Percentiles rank a stretch among this genome's conserved stretches.
Evolutionary conservation across 1,140 invertebrate species (phyloP).

Genomic region (Microvelia longipes): DNA sequence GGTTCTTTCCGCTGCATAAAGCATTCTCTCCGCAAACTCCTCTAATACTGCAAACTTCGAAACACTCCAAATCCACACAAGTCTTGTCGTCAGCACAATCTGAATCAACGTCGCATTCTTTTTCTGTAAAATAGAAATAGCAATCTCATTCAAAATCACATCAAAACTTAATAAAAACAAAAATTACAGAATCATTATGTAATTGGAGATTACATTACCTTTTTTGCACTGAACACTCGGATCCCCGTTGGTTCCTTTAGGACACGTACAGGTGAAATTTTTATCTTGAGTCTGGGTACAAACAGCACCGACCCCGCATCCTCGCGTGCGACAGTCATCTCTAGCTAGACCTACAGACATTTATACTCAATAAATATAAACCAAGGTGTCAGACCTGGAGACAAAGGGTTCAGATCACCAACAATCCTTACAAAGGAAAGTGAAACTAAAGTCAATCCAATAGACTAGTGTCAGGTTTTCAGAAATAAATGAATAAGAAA

Average conservation of each 20-base stretch:
- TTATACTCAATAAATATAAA: not conserved
- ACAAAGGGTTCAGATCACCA: not conserved
- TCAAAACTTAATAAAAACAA: too few relatives aligned
- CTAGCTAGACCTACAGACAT: slow-evolving; percentile 38
- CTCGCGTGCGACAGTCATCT: slow-evolving; percentile 61
- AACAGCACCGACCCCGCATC: slow-evolving; percentile 65
- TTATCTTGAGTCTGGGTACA: slow-evolving; percentile 53
- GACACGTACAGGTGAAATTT: slow-evolving; percentile 63
- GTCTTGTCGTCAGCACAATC: slow-evolving; percentile 81
- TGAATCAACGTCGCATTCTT: slow-evolving; percentile 74
- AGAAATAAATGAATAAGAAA: too few relatives aligned
- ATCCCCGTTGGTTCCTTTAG: slow-evolving; percentile 52
- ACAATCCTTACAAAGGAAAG: not conserved
- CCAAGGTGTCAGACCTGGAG: too few relatives aligned
- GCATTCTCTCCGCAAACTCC: slow-evolving; percentile 79
- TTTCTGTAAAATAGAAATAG: slow-evolving; percentile 25
- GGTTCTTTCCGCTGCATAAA: slow-evolving; percentile 63
- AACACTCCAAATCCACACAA: slow-evolving; percentile 70
- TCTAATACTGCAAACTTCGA: slow-evolving; percentile 73
- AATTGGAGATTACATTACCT: too few relatives aligned
- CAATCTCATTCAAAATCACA: too few relatives aligned
- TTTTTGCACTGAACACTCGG: slow-evolving; percentile 55
- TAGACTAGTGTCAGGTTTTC: not conserved
- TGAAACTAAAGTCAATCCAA: not conserved
- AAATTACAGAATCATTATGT: too few relatives aligned